Evolutionary conservation across 2,888 invertebrate species (phyloP), one percentile per base, ranked within the genome.

Genomic region (Lypha dubia): DNA sequence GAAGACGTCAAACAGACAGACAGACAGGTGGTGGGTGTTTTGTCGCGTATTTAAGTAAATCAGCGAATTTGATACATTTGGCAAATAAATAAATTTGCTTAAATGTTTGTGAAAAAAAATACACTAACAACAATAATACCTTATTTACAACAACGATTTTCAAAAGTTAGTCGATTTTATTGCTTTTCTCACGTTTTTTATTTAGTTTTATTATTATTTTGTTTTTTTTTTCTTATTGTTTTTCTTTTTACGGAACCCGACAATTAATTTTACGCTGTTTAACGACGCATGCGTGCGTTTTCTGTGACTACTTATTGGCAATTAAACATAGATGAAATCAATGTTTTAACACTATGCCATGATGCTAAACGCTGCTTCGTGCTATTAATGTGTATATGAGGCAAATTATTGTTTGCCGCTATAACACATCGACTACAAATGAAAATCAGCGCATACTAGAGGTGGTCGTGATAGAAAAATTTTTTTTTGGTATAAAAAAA

Each of bases 271-370:
- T 20, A 68, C 38, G 75, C 53, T 70, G 70, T 17, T 51, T 77
- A 70, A 68, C 68, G 22, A 68, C 74, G 77, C 76, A 73, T 74
- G 81, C 84, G 84, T 84, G 77, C 67, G 77, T 77, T 63, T 81
- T 53, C 58, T 63, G n/a, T 49, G 81, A 28, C 77, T 22, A 56
- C 68, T 58, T 32, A 63, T 68, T 63, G 51, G 51, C 73, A 77
- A 84, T 81, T 84, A 51, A 84, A 35, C 51, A 20, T 24, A 49
- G 62, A 68, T 71, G 62, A 74, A 62, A 81, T 77, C 62, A 35
- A 38, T 77, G 58, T 11, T 51, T 62, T 49, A 74, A 58, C 56
- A 77, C 32, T 60, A 22, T 44, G 8, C 56, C n/a, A n/a, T n/a
- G 15, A 63, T 41, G 38, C 17, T 17, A 24, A 41, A 74, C 7